Conservation (phyloP, 1,140 invertebrate species). For the Euschistus heros region DNA sequence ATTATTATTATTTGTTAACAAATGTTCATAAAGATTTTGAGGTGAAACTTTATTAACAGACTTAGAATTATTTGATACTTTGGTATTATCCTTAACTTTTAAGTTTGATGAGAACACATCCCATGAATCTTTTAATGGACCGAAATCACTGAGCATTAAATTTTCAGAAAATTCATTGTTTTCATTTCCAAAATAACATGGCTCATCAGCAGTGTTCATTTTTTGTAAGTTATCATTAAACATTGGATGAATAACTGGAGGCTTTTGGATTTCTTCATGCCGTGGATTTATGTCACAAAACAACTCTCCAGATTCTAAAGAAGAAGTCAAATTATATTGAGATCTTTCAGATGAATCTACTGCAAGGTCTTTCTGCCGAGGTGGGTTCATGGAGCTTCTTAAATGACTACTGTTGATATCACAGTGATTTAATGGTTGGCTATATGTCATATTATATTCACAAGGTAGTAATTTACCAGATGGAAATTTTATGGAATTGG, state of each 20-base stretch:
- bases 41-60: background rate
- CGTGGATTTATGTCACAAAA: constrained; percentile 12
- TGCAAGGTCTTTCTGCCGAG: background rate
- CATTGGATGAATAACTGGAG: background rate
- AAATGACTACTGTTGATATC: constrained; percentile 1
- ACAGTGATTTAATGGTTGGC: constrained; percentile 9
- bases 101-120: background rate
- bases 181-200: constrained; percentile 1
- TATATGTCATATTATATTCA: background rate
- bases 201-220: background rate
- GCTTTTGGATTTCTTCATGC: background rate
- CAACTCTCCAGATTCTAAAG: constrained; percentile 3
- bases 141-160: background rate
- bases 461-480: background rate
- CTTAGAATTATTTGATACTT: background rate
- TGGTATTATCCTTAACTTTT: background rate
- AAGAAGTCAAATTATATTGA: constrained; percentile 10
- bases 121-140: background rate
- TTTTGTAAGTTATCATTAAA: background rate
- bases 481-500: background rate
- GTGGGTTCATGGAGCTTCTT: background rate
- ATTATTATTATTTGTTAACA: background rate
- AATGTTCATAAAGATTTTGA: background rate
- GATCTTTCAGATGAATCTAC: constrained; percentile 7
- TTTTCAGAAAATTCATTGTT: constrained; percentile 14